A percentile compares a stretch with the other conserved stretches of the same genome.
phyloP scores from a whole-genome alignment of 2,113 vertebrate species.

The Himantopus leucocephalus region DNA sequence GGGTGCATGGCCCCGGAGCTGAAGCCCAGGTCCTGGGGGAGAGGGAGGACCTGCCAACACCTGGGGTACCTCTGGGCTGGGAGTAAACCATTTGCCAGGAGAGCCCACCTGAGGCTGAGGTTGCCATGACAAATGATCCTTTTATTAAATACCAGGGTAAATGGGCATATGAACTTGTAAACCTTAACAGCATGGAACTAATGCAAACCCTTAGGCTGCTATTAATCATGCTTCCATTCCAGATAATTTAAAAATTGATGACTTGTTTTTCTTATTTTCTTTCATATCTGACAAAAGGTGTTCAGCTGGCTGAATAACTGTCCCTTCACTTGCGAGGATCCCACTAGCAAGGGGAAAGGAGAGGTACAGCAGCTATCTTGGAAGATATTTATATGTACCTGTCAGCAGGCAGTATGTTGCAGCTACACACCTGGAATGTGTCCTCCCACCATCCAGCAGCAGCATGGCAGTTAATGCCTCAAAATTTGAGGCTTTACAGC shows the following conservation, averaged over 20 bases:
- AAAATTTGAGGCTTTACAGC: not conserved
- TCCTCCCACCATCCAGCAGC: not conserved
- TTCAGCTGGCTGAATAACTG: not conserved
- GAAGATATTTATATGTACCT: not conserved
- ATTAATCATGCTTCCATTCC: not conserved
- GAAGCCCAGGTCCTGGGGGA: not conserved
- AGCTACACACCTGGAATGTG: not conserved
- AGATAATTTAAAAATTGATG: not conserved
- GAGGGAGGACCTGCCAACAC: not conserved
- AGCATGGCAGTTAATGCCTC: not conserved
- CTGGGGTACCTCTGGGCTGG: not conserved
- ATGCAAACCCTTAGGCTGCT: not conserved
- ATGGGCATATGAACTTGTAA: not conserved
- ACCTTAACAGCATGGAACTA: not conserved
- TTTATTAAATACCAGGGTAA: slow-evolving; percentile 1
- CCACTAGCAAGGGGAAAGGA: not conserved
- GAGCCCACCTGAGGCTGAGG: not conserved
- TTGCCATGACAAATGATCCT: slow-evolving; percentile 35
- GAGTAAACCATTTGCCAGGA: not conserved
- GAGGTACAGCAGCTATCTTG: not conserved
- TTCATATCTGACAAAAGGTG: not conserved
- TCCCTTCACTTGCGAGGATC: not conserved
- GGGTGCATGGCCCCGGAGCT: accelerated
- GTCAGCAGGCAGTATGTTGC: not conserved
- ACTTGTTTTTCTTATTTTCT: not conserved